phyloP scores from a whole-genome alignment of 2,888 invertebrate genomes.

The Petrolisthes cinctipes region DNA sequence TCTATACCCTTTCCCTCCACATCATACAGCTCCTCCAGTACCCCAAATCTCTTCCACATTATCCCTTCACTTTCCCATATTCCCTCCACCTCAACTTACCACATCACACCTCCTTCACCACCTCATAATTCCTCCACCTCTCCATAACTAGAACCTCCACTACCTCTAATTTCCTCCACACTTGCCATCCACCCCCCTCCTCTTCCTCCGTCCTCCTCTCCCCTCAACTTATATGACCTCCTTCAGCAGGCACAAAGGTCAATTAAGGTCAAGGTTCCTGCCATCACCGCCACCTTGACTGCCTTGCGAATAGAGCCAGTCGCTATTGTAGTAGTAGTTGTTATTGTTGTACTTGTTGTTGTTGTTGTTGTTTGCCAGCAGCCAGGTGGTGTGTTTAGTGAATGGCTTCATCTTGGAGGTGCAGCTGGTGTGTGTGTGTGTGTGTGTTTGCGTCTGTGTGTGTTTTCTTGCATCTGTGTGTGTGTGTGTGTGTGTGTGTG shows the following conservation, averaged over 20 bases:
- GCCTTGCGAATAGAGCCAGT: neutral
- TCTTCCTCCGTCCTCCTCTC: neutral
- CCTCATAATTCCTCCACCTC: neutral
- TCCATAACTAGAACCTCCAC: neutral
- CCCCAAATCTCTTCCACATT: too few relatives aligned
- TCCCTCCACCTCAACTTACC: neutral
- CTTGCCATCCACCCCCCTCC: neutral
- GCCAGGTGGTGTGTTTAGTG: neutral
- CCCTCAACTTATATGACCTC: neutral
- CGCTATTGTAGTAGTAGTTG: neutral
- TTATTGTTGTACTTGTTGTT: neutral
- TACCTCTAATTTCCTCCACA: neutral
- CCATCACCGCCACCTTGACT: neutral
- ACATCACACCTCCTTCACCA: neutral
- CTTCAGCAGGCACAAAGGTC: neutral
- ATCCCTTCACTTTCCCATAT: neutral
- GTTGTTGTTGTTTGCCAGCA: neutral
- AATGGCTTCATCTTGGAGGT: neutral
- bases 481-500: slow-evolving; percentile 22
- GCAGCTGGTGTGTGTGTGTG: neutral
- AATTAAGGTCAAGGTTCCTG: neutral
- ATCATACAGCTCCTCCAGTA: neutral
- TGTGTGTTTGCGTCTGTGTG: slow-evolving; percentile 5
- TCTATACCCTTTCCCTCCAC: neutral
- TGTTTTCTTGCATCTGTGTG: neutral